Evolutionary conservation across 2,888 invertebrate genomes (phyloP), one percentile per base, ranked within the genome.

Genomic region (Athripsodes cinereus): DNA sequence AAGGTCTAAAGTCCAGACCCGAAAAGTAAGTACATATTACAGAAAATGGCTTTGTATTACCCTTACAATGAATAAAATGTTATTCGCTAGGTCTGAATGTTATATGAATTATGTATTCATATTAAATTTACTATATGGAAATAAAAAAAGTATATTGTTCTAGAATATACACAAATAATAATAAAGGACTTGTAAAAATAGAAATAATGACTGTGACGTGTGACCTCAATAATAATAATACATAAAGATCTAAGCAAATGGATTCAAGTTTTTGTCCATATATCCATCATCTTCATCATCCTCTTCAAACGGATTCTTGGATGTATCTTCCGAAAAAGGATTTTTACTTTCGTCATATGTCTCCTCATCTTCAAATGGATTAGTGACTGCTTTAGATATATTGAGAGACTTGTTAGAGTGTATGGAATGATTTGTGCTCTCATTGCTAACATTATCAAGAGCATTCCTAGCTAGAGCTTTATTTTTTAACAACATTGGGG

Each of bases 211-310:
- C n/a, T n/a, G n/a, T n/a, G n/a, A n/a, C n/a, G n/a, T n/a, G n/a
- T n/a, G n/a, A n/a, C n/a, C n/a, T n/a, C n/a, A n/a, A n/a, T n/a
- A n/a, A n/a, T n/a, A n/a, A n/a, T n/a, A n/a, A n/a, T n/a, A n/a
- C n/a, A n/a, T n/a, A n/a, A n/a, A n/a, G 26, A 26, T 19, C 63
- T 76, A 77, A 63, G 80, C 74, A 70, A 90, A 90, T 1, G 89
- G 90, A 71, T 90, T 90, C 55, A 87, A 75, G 71, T 86, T 87
- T 65, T 83, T 85, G 72, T 90, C 88, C 68, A 89, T 89, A 69
- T 88, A 85, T 62, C 79, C 78, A 50, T 80, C 79, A 44, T 74
- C 69, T 11, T 80, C 82, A 13, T 78, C 78, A 10, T 80, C 82
- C n/a, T 78, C 78, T 0, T 74, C 79, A 67, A 87, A 87, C 0